Conservation (phyloP, 1,140 invertebrate species). For the Halictus rubicundus region DNA sequence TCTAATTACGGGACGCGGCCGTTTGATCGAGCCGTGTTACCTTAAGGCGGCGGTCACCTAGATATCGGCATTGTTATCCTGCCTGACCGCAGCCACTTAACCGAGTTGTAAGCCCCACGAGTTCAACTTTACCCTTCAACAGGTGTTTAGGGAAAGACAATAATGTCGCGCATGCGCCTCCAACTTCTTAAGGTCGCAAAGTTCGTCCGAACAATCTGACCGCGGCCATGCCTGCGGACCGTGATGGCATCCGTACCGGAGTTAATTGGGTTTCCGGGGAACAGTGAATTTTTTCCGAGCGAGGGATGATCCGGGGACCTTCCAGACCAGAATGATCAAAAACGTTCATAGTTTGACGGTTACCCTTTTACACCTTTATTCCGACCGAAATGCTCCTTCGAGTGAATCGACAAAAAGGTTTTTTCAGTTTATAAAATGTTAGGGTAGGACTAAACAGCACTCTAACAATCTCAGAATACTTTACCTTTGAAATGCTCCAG, state of each 20-base stretch:
- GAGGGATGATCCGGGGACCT: neutral
- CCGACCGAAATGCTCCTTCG: no score
- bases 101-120: slow-evolving; percentile 74
- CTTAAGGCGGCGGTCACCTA: slow-evolving; percentile 56
- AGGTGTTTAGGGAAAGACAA: slow-evolving; percentile 81
- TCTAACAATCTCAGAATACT: neutral
- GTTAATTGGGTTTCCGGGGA: slow-evolving; percentile 59
- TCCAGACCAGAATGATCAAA: neutral
- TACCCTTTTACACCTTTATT: no score
- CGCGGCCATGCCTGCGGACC: slow-evolving; percentile 52
- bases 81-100: slow-evolving; percentile 78
- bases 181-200: slow-evolving; percentile 75
- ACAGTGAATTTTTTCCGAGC: slow-evolving; percentile 1
- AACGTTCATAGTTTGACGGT: neutral
- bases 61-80: slow-evolving; percentile 74
- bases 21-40: slow-evolving; percentile 41
- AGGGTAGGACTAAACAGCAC: neutral
- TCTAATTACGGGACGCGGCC: slow-evolving; percentile 28
- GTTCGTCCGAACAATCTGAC: slow-evolving; percentile 65
- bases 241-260: slow-evolving; percentile 39
- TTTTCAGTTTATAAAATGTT: neutral
- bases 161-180: slow-evolving; percentile 79
- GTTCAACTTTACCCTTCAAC: slow-evolving; percentile 79
- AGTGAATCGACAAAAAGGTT: no score
- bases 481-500: neutral